Evolutionary conservation across 1,140 invertebrate genomes (phyloP).

Genomic region (Ridgeia piscesae): DNA sequence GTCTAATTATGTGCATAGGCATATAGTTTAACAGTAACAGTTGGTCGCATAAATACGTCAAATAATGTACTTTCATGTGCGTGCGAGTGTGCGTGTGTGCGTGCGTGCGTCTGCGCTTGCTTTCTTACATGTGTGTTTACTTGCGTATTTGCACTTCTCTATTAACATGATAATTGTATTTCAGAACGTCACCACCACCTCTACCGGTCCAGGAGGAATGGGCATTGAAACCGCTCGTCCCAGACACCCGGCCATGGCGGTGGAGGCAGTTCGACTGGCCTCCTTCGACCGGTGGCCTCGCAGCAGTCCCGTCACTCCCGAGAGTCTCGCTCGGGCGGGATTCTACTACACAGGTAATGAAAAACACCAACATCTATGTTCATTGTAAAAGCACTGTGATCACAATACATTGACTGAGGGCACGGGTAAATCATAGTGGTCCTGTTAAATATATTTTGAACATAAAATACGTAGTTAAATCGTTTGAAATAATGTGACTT

Average conservation of each 20-base stretch:
- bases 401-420: background rate
- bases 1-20: too few relatives aligned
- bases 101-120: background rate
- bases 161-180: background rate
- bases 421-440: background rate
- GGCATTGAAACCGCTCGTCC: background rate
- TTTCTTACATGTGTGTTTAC: background rate
- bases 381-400: background rate
- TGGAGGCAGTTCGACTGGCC: background rate
- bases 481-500: too few relatives aligned
- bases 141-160: background rate
- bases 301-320: background rate
- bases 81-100: too few relatives aligned
- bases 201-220: background rate
- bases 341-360: slow-evolving; percentile 53
- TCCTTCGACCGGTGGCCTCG: slow-evolving; percentile 20
- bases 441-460: background rate
- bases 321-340: slow-evolving; percentile 26
- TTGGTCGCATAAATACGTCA: too few relatives aligned
- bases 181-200: background rate
- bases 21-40: too few relatives aligned
- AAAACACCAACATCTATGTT: background rate
- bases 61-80: too few relatives aligned
- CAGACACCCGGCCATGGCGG: slow-evolving; percentile 27
- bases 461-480: too few relatives aligned